Percentiles rank a stretch among this genome's conserved stretches.
Conservation (phyloP, 1,140 invertebrate species). For the Aphelinus certus region DNA sequence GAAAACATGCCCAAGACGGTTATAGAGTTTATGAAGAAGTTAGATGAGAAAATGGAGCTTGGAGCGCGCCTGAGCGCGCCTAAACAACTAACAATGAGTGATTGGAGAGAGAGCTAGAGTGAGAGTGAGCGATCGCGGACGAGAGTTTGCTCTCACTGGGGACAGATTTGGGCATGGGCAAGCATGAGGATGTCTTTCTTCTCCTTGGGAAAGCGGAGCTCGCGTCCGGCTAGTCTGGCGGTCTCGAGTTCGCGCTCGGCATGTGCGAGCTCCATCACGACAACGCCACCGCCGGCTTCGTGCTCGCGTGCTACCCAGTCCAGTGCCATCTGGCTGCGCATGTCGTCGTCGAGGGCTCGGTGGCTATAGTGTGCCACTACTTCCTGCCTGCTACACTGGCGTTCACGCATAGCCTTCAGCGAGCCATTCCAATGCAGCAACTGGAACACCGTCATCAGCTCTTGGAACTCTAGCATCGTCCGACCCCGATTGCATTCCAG, state of each 20-base stretch:
- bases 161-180: conserved; percentile 79
- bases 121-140: too few relatives aligned
- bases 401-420: conserved; percentile 88
- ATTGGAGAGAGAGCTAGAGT: too few relatives aligned
- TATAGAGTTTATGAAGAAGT: too few relatives aligned
- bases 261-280: conserved; percentile 81
- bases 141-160: conserved; percentile 49
- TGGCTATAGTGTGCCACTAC: conserved; percentile 95
- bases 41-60: too few relatives aligned
- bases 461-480: conserved; percentile 96
- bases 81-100: too few relatives aligned
- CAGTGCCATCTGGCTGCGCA: conserved; percentile 94
- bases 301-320: conserved; percentile 94
- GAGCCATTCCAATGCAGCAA: conserved; percentile 96
- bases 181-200: conserved; percentile 94
- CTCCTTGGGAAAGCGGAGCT: conserved; percentile 93
- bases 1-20: too few relatives aligned
- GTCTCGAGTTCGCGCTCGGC: conserved; percentile 89
- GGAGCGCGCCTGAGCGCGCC: too few relatives aligned
- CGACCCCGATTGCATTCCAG: conserved; percentile 91
- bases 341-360: conserved; percentile 89
- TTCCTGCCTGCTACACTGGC: conserved; percentile 93
- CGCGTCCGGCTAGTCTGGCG: conserved; percentile 88
- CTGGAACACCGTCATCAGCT: conserved; percentile 96
- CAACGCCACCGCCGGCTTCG: conserved; percentile 80